phyloP scores from a whole-genome alignment of 2,113 vertebrate genomes.

The Gila orcuttii region DNA sequence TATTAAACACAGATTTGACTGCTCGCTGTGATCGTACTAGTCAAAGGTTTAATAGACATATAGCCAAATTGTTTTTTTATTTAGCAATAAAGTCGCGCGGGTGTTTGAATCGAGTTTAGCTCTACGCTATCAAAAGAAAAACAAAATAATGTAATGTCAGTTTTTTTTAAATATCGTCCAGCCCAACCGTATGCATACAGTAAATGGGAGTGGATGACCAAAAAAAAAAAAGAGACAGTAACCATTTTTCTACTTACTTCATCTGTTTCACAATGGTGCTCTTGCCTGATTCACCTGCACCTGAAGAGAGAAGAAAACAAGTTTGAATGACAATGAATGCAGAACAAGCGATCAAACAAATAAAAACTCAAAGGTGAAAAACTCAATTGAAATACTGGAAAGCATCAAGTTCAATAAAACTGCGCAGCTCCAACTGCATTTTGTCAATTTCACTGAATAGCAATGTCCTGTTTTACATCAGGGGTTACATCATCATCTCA shows the following conservation, averaged over 20 bases:
- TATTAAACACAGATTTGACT: too few relatives aligned
- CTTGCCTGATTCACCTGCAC: conserved; percentile 96
- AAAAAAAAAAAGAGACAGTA: too few relatives aligned
- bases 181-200: too few relatives aligned
- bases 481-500: neutral
- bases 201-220: too few relatives aligned
- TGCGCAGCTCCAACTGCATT: neutral
- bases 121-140: too few relatives aligned
- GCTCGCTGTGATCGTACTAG: too few relatives aligned
- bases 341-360: neutral
- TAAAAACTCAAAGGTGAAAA: neutral
- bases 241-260: conserved; percentile 84
- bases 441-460: neutral
- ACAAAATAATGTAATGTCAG: too few relatives aligned
- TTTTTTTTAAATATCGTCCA: too few relatives aligned
- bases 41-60: too few relatives aligned
- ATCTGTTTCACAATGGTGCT: conserved; percentile 99
- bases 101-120: too few relatives aligned
- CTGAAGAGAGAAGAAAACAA: conserved; percentile 75
- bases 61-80: too few relatives aligned
- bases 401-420: neutral
- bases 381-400: neutral
- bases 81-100: too few relatives aligned
- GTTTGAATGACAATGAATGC: neutral
- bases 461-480: neutral